Evolutionary conservation across 1,140 invertebrate species (phyloP).

Genomic region (Scaptomyza hsui): DNA sequence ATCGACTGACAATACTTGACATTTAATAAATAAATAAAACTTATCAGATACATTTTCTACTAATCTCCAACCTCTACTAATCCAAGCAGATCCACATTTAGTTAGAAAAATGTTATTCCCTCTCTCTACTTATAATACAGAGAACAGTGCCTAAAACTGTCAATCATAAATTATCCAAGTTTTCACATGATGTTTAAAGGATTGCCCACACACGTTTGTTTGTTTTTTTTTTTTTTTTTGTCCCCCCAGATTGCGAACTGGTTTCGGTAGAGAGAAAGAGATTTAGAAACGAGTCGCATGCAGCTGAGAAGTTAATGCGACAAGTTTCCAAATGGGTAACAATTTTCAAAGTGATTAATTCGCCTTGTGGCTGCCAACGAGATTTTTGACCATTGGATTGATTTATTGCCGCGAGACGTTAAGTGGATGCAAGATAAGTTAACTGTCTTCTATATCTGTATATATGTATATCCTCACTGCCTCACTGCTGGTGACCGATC

Average conservation of each 20-base stretch:
- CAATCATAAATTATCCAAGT: slow-evolving; percentile 69
- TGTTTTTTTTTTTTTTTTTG: too few relatives aligned
- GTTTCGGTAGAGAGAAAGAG: slow-evolving; percentile 12
- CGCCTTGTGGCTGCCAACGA: slow-evolving; percentile 77
- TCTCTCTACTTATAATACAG: background rate
- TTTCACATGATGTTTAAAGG: slow-evolving; percentile 74
- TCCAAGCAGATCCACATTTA: background rate
- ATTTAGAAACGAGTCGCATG: slow-evolving; percentile 37
- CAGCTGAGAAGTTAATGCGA: slow-evolving; percentile 73
- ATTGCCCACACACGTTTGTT: slow-evolving; percentile 69
- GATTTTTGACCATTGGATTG: slow-evolving; percentile 78
- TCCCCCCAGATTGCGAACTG: slow-evolving; percentile 27
- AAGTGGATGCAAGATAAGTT: slow-evolving; percentile 83
- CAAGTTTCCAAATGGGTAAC: slow-evolving; percentile 82
- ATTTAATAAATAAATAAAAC: too few relatives aligned
- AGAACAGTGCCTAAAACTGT: slow-evolving; percentile 38
- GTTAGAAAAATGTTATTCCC: background rate
- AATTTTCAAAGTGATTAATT: slow-evolving; percentile 83
- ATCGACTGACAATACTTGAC: too few relatives aligned
- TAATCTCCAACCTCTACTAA: too few relatives aligned
- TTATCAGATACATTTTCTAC: too few relatives aligned
- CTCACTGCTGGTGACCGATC: slow-evolving; percentile 77
- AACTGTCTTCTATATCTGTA: slow-evolving; percentile 66
- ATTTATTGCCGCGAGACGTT: slow-evolving; percentile 81
- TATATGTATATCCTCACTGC: slow-evolving; percentile 38